Percentiles rank a stretch among this genome's conserved stretches.
phyloP scores from a whole-genome alignment of 2,888 invertebrate species.

The Acronicta leporina region DNA sequence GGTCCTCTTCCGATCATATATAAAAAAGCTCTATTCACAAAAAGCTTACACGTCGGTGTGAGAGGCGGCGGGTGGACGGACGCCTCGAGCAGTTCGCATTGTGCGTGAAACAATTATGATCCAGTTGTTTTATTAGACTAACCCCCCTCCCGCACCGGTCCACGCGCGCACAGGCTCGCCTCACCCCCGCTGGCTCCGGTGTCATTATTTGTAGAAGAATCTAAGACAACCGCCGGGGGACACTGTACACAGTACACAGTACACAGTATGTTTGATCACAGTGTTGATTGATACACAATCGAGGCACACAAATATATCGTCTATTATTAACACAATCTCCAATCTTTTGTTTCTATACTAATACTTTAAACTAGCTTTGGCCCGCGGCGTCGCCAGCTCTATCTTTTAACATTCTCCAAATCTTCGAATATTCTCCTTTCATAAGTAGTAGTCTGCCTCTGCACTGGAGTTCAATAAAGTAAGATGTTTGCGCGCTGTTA shows the following conservation, averaged over 20 bases:
- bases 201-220: constrained; percentile 17
- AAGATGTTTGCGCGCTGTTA: too few relatives aligned
- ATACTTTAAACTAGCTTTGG: too few relatives aligned
- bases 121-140: constrained; percentile 16
- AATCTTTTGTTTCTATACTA: background rate
- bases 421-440: too few relatives aligned
- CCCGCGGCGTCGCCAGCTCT: too few relatives aligned
- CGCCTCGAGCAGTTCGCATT: constrained; percentile 29
- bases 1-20: too few relatives aligned
- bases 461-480: too few relatives aligned
- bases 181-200: background rate
- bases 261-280: constrained; percentile 19
- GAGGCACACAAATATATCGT: constrained; percentile 3
- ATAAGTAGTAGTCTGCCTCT: too few relatives aligned
- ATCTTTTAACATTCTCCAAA: too few relatives aligned
- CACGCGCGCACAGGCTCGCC: background rate
- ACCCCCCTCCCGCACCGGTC: background rate
- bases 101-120: constrained; percentile 42
- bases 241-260: constrained; percentile 15
- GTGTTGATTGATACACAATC: constrained; percentile 16
- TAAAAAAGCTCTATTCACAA: too few relatives aligned
- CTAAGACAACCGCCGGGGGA: constrained; percentile 25
- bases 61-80: background rate
- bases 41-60: constrained; percentile 12
- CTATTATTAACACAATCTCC: background rate